Evolutionary conservation across 2,113 vertebrate species (phyloP).

Genomic region (Tautogolabrus adspersus): DNA sequence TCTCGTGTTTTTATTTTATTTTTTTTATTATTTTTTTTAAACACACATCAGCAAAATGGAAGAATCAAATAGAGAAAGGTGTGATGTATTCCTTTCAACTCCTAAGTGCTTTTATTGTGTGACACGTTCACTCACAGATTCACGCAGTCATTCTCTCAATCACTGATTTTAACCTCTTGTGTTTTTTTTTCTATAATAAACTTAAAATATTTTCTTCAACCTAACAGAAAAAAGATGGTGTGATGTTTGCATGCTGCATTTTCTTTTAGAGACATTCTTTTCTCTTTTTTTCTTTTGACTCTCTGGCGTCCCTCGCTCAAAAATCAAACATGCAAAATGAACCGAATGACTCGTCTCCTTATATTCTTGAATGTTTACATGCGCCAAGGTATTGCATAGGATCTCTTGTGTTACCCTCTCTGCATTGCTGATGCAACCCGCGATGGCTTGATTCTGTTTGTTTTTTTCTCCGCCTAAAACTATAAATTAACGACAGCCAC

Average conservation of each 20-base stretch:
- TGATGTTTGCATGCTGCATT: conserved; percentile 76
- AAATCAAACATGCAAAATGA: conserved; percentile 82
- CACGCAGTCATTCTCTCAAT: conserved; percentile 77
- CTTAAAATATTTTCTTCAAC: conserved; percentile 52
- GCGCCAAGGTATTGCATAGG: conserved; percentile 80
- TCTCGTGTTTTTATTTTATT: conserved; percentile 13
- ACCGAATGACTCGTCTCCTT: conserved; percentile 82
- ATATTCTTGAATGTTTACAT: conserved; percentile 74
- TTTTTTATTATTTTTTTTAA: conserved; percentile 27
- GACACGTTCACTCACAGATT: conserved; percentile 49
- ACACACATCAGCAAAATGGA: conserved; percentile 76
- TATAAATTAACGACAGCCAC: conserved; percentile 58
- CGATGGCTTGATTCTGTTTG: conserved; percentile 61
- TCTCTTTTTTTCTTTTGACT: conserved; percentile 68
- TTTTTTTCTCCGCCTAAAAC: conserved; percentile 25
- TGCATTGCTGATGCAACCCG: conserved; percentile 72
- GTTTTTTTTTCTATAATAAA: conserved; percentile 14
- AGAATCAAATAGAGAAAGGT: conserved; percentile 58
- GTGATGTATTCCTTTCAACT: conserved; percentile 78
- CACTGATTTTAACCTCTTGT: conserved; percentile 69
- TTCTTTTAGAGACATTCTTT: conserved; percentile 68
- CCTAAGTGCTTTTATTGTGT: conserved; percentile 64
- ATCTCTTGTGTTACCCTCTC: conserved; percentile 55
- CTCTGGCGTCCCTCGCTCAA: conserved; percentile 54
- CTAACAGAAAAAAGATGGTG: conserved; percentile 73